Conservation (phyloP, 2,113 vertebrate species). For the Varanus komodoensis region DNA sequence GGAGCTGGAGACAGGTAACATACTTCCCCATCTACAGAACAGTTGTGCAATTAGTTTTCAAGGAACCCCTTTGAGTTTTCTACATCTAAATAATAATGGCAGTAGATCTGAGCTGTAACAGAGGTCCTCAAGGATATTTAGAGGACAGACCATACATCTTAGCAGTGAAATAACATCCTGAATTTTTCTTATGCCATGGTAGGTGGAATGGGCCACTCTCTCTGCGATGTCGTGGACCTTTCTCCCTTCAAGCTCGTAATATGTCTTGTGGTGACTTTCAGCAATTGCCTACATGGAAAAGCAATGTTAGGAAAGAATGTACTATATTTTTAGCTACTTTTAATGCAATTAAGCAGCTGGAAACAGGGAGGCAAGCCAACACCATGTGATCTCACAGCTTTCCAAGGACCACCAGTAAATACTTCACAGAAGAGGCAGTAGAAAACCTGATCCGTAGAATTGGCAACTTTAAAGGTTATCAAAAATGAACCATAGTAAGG, state of each 20-base stretch:
- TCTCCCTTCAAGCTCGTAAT: background rate
- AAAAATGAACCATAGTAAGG: background rate
- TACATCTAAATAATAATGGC: background rate
- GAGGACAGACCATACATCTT: conserved; percentile 36
- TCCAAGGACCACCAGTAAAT: accelerated
- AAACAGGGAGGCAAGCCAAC: conserved; percentile 27
- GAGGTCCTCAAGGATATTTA: conserved; percentile 41
- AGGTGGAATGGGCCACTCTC: background rate
- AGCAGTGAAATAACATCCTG: conserved; percentile 18
- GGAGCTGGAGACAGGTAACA: background rate
- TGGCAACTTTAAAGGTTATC: background rate
- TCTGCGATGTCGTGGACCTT: background rate
- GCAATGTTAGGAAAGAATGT: conserved; percentile 44
- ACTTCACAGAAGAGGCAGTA: background rate
- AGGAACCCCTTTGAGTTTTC: background rate
- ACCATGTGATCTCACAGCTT: conserved; percentile 6
- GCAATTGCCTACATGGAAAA: conserved; percentile 12
- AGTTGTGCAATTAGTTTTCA: background rate
- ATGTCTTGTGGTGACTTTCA: conserved; percentile 17
- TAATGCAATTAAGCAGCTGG: conserved; percentile 19
- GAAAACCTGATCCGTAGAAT: background rate
- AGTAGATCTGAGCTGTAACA: conserved; percentile 45
- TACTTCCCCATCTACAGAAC: background rate
- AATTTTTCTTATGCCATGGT: conserved; percentile 20
- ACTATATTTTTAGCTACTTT: conserved; percentile 41